phyloP scores from a whole-genome alignment of 1,140 invertebrate species.

The Sitophilus oryzae region DNA sequence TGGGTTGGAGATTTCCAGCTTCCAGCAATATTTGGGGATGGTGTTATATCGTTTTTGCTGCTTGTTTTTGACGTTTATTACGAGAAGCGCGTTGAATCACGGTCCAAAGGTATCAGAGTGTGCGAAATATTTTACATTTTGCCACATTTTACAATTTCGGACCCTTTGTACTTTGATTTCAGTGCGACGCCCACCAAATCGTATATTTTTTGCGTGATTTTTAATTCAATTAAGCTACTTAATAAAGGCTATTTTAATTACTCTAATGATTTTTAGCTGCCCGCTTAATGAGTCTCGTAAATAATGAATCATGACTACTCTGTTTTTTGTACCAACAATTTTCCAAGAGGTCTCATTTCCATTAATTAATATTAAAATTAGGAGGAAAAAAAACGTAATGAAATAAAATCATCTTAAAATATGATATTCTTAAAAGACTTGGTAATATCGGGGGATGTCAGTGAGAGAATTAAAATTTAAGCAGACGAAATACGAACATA shows the following conservation, averaged over 20 bases:
- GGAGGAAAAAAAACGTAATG: no score
- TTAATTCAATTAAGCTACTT: neutral
- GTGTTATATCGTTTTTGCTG: slow-evolving; percentile 8
- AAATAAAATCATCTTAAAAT: no score
- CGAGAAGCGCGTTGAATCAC: neutral
- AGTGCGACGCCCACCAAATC: neutral
- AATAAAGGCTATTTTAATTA: slow-evolving; percentile 14
- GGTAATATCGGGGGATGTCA: no score
- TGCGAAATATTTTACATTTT: no score
- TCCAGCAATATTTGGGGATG: neutral
- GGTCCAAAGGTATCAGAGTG: neutral
- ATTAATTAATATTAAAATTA: no score
- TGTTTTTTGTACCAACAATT: neutral
- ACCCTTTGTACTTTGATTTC: neutral
- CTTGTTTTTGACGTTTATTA: slow-evolving; percentile 6
- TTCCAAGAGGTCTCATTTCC: no score
- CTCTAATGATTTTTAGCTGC: slow-evolving; percentile 10
- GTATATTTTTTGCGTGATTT: neutral
- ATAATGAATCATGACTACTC: slow-evolving; percentile 8
- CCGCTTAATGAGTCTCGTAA: slow-evolving; percentile 1
- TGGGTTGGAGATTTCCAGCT: neutral
- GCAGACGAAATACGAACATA: no score
- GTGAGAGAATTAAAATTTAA: no score
- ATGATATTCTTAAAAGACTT: no score
- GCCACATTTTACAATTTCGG: neutral